These are phyloP conservation scores for Amblyopsis rosae DNA, from an alignment of 2,113 vertebrate genomes.

Conservation along the genomic window DNA sequence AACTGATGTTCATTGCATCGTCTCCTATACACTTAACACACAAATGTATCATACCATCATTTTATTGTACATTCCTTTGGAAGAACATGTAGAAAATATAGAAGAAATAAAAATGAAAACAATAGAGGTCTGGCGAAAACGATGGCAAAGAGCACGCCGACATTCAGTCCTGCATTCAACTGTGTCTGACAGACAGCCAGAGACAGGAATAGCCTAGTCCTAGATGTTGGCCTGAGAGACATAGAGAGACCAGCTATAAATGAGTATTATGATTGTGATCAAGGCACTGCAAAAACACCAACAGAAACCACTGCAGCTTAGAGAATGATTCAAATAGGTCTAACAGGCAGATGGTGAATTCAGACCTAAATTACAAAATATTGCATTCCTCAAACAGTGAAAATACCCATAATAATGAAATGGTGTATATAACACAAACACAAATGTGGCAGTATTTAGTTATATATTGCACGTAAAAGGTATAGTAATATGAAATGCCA, in stretches of 20 bases:
- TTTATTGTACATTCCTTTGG: not conserved
- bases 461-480: not conserved
- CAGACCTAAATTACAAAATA: not conserved
- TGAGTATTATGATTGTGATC: slow-evolving; percentile 36
- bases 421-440: not conserved
- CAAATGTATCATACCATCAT: not conserved
- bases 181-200: slow-evolving; percentile 24
- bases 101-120: not conserved
- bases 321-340: slow-evolving; percentile 1
- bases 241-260: slow-evolving; percentile 57
- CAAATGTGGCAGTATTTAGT: not conserved
- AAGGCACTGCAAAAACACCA: slow-evolving; percentile 37
- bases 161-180: slow-evolving; percentile 14
- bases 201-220: slow-evolving; percentile 57
- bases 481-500: not conserved
- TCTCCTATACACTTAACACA: no score
- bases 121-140: not conserved
- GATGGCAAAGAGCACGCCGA: slow-evolving; percentile 6
- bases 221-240: slow-evolving; percentile 34
- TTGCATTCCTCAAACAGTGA: not conserved
- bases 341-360: not conserved
- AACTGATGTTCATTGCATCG: no score
- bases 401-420: not conserved
- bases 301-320: slow-evolving; percentile 31
- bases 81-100: not conserved